A percentile compares a stretch with the other conserved stretches of the same genome.
phyloP scores from a whole-genome alignment of 2,113 vertebrate genomes.

The Callocephalon fimbriatum region DNA sequence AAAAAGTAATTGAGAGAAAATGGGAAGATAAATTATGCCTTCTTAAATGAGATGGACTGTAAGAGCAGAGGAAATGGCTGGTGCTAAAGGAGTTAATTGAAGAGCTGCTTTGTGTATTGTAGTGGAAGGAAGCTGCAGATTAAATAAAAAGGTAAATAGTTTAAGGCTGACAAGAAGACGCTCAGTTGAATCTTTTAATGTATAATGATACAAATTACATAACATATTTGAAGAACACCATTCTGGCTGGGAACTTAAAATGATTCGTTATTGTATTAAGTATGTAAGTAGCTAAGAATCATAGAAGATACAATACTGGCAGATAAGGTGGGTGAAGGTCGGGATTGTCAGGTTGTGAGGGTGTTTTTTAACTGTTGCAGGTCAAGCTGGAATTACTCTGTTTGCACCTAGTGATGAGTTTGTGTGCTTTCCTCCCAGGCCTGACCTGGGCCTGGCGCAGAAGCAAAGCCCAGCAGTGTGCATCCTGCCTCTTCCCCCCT shows the following conservation, averaged over 20 bases:
- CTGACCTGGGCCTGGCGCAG: neutral
- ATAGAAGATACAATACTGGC: neutral
- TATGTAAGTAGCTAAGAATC: neutral
- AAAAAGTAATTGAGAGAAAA: neutral
- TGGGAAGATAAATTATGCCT: neutral
- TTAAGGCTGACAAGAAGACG: neutral
- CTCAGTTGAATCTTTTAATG: neutral
- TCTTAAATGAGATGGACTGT: neutral
- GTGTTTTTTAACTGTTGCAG: neutral
- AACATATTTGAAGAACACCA: neutral
- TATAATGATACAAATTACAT: neutral
- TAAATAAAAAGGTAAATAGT: neutral
- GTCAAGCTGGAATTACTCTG: neutral
- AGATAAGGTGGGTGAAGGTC: neutral
- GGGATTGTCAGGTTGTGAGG: neutral
- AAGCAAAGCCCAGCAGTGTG: rapidly evolving
- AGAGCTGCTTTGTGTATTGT: neutral
- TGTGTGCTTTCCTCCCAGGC: neutral
- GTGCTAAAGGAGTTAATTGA: neutral
- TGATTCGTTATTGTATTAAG: neutral
- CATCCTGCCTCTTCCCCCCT: neutral
- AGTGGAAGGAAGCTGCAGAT: neutral
- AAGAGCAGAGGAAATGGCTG: neutral
- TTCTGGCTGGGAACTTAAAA: neutral
- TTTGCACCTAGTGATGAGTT: neutral